These are phyloP conservation scores for Mastomys coucha DNA, from an alignment of 2,113 vertebrate species.

Conservation along the genomic window DNA sequence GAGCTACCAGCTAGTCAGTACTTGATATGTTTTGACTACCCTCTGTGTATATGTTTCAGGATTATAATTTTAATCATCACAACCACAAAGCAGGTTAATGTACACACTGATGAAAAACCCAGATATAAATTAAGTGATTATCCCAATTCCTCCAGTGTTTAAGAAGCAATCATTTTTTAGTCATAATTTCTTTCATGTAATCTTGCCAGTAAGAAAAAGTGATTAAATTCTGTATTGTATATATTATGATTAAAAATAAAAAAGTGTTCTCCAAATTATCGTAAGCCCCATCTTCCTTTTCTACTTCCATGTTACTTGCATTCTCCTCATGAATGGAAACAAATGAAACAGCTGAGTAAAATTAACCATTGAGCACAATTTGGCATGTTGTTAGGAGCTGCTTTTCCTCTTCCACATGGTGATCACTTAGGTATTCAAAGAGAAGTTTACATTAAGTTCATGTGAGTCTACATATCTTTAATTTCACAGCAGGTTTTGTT, in stretches of 20 bases:
- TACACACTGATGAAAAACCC: constrained; percentile 53
- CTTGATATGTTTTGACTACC: neutral
- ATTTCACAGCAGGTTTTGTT: constrained; percentile 48
- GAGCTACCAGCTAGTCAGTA: constrained; percentile 44
- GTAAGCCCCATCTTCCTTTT: constrained; percentile 38
- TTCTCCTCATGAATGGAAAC: constrained; percentile 38
- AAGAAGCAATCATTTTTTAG: constrained; percentile 62
- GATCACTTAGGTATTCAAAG: constrained; percentile 43
- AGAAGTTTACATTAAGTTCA: constrained; percentile 69
- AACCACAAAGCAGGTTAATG: constrained; percentile 20
- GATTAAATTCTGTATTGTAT: constrained; percentile 54
- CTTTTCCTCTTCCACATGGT: neutral
- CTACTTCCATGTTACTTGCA: neutral
- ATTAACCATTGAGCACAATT: constrained; percentile 14
- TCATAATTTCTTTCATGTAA: constrained; percentile 57
- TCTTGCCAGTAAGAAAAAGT: constrained; percentile 43
- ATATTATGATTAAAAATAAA: constrained; percentile 18
- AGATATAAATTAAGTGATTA: constrained; percentile 12
- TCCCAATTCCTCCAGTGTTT: constrained; percentile 34
- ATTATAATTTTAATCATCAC: constrained; percentile 45
- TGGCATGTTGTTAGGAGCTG: constrained; percentile 32
- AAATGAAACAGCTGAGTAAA: constrained; percentile 61
- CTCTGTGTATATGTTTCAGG: constrained; percentile 46
- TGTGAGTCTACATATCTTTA: constrained; percentile 35
- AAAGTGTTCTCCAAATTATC: constrained; percentile 39